Evolutionary conservation across 2,113 vertebrate genomes (phyloP), one percentile per base, ranked within the genome.

Genomic region (Syngnathus typhle): DNA sequence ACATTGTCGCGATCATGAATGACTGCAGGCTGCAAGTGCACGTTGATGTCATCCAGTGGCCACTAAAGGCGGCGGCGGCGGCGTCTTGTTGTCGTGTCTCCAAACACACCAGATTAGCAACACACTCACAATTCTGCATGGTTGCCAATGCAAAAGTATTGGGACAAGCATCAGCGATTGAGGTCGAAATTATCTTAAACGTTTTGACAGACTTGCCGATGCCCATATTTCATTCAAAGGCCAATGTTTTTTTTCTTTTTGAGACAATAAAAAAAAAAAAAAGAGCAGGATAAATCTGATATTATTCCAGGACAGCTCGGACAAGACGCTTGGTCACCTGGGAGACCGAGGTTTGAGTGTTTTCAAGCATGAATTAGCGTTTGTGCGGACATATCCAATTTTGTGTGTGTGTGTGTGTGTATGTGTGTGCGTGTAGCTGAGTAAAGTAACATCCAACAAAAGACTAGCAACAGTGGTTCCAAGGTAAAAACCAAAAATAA

Each of bases 1-100:
- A 68, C 59, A 75, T 73, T 68, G 43, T 32, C 2, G n/a, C 67
- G 70, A 69, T 72, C 60, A 67, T 44, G 49, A 74, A 67, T 44
- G 49, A 74, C 67, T 52, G 64, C 59, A 39, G 72, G 52, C 64
- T n/a, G 44, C 23, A 12, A 11, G 51, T 41, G 63, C 19, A 27
- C 60, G 1, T 11, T 8, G 41, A 44, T 27, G 60, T 23, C 60
- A 27, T 4, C 11, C n/a, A 44, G 39, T 16, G 39, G 41, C 41
- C 38, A 64, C 27, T 36, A 19, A 49, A 36, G 44, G 23, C 16
- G 1, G 16, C 7, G 41, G 41, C 41, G 41, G 9, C 7, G 41
- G 8, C 3, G 7, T 46, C 6, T 62, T 43, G 38, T 62, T 43
- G 38, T 62, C 23, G 4, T 43, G 39, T 38, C 39, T 7, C 21